These are phyloP conservation scores for Polypterus bichir DNA, from an alignment of 2,113 vertebrate species.

Conservation along the genomic window DNA sequence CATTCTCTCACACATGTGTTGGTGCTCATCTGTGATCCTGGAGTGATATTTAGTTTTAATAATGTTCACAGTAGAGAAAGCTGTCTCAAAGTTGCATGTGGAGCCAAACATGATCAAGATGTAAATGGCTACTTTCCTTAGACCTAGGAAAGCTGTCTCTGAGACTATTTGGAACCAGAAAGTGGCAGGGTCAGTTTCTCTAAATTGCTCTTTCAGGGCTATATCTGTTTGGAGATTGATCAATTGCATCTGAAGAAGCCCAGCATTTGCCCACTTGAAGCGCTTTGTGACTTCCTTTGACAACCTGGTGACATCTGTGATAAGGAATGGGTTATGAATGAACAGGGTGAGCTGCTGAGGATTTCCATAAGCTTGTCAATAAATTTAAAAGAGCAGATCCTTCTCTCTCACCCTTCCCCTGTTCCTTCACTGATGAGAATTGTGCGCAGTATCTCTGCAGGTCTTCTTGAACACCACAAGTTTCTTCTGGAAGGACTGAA, in stretches of 20 bases:
- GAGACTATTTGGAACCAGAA: slow-evolving; percentile 9
- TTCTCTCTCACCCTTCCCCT: slow-evolving; percentile 16
- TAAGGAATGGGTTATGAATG: slow-evolving; percentile 20
- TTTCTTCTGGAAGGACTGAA: not conserved
- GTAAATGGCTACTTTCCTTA: slow-evolving; percentile 16
- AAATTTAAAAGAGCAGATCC: slow-evolving; percentile 15
- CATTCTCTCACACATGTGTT: slow-evolving; percentile 13
- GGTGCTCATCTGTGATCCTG: slow-evolving; percentile 12
- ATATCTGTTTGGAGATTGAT: too few relatives aligned
- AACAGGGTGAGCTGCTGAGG: slow-evolving; percentile 16
- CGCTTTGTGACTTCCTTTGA: slow-evolving; percentile 16
- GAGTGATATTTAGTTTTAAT: slow-evolving; percentile 13
- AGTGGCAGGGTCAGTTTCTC: slow-evolving; percentile 8
- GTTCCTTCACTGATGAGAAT: slow-evolving; percentile 17
- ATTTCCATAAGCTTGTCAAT: slow-evolving; percentile 18
- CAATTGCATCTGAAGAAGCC: slow-evolving; percentile 5
- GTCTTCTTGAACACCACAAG: slow-evolving; percentile 3
- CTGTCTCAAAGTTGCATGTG: slow-evolving; percentile 9
- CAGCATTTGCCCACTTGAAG: slow-evolving; percentile 13
- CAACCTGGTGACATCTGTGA: slow-evolving; percentile 18
- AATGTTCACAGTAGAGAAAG: slow-evolving; percentile 16
- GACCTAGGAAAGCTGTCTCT: slow-evolving; percentile 14
- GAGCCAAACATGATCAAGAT: slow-evolving; percentile 5
- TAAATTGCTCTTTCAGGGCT: slow-evolving; percentile 17
- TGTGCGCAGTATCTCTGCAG: slow-evolving; percentile 17